These are phyloP conservation scores for Zeugodacus cucurbitae DNA, from an alignment of 1,140 invertebrate species.

Conservation along the genomic window DNA sequence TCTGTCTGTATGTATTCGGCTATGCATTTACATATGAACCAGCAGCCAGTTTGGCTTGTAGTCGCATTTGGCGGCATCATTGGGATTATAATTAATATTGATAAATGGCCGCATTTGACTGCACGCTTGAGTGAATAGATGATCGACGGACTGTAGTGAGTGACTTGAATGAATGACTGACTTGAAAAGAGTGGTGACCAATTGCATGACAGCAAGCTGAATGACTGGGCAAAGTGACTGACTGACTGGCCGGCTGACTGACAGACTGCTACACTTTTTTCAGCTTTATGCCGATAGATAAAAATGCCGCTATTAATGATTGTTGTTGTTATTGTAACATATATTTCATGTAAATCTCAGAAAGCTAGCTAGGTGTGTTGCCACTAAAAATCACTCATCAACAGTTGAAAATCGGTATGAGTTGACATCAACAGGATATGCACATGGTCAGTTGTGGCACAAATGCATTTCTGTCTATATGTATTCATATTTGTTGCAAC, in stretches of 20 bases:
- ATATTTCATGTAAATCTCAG: not conserved
- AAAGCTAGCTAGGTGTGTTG: not conserved
- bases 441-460: not conserved
- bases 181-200: not conserved
- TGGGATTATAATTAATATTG: constrained; percentile 39
- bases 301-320: not conserved
- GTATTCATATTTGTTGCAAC: not conserved
- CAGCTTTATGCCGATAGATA: not conserved
- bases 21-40: not conserved
- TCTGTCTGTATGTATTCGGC: not conserved
- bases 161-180: not conserved
- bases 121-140: constrained; percentile 21
- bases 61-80: constrained; percentile 28
- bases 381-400: constrained; percentile 32
- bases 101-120: constrained; percentile 29
- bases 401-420: constrained; percentile 2
- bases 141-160: not conserved
- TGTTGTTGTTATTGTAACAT: not conserved
- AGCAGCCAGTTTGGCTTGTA: not conserved
- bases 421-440: constrained; percentile 35
- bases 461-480: not conserved
- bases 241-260: not conserved
- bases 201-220: not conserved
- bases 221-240: not conserved
- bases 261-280: not conserved